Evolutionary conservation across 2,113 vertebrate species (phyloP), one percentile per base, ranked within the genome.

Genomic region (Brienomyrus brachyistius): DNA sequence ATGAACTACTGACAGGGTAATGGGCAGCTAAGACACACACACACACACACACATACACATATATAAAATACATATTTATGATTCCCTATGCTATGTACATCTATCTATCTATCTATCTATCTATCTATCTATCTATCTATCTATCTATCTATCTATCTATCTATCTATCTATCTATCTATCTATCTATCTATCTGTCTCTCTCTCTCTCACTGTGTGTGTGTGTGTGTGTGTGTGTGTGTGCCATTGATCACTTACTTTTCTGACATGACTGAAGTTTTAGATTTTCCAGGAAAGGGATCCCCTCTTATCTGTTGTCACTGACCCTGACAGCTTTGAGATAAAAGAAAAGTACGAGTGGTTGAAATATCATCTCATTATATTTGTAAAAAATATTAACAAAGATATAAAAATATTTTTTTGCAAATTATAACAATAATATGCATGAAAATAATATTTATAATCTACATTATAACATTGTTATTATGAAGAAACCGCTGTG

Each of bases 181-280:
- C 54, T 59, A 2, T 59, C 56, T 59, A 2, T 59, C 56, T 59
- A 2, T 59, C 54, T 56, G 2, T 59, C 56, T 23, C 2, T 59
- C 56, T 23, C 0, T 59, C 1, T 51, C 0, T 51, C 0, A 15
- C 0, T 52, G 0, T 59, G 19, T 23, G 5, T 59, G 2, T 59
- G 4, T 54, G 17, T 19, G 17, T 54, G 19, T 2, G 2, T 50
- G 48, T 50, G 48, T 50, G 17, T 54, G 51, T 17, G 15, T 52
- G 15, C 17, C 13, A 5, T 17, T 31, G 66, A 74, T 74, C 66
- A 74, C 31, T 35, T 13, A 74, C 27, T 11, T 74, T 74, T 4
- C 66, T 74, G 66, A 31, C 31, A 35, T 74, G 66, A 74, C 10
- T 13, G 66, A 74, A 35, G n/a, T 74, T 74, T 35, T 74, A n/a